Percentiles rank a stretch among this genome's conserved stretches.
Conservation (phyloP, 1,140 invertebrate species). For the Microplitis mediator region DNA sequence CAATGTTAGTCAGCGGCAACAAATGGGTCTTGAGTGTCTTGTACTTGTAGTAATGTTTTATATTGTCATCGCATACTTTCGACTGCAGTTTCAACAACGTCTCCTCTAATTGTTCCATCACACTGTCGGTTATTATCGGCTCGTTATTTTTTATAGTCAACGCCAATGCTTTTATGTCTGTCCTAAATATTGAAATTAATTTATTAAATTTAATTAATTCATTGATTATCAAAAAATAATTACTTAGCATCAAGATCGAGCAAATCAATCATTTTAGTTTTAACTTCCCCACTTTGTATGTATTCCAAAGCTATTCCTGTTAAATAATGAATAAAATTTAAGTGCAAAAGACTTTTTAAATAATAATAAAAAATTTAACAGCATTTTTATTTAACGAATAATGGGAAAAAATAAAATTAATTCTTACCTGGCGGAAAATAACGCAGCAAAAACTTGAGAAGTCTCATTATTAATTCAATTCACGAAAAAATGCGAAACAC, state of each 20-base stretch:
- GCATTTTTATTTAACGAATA: background rate
- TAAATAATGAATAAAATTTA: slow-evolving; percentile 16
- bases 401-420: slow-evolving; percentile 13
- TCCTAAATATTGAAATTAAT: slow-evolving; percentile 51
- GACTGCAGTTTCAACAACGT: slow-evolving; percentile 62
- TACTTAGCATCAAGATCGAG: slow-evolving; percentile 66
- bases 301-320: slow-evolving; percentile 68
- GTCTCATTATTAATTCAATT: slow-evolving; percentile 61
- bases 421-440: slow-evolving; percentile 69
- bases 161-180: slow-evolving; percentile 65
- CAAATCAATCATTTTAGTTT: slow-evolving; percentile 70
- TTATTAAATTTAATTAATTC: background rate
- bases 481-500: slow-evolving; percentile 14
- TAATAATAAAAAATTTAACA: background rate
- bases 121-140: slow-evolving; percentile 63
- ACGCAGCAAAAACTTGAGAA: slow-evolving; percentile 70
- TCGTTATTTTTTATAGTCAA: slow-evolving; percentile 61
- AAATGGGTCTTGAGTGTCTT: slow-evolving; percentile 77
- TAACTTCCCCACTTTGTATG: slow-evolving; percentile 63
- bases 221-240: slow-evolving; percentile 39
- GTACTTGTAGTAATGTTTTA: slow-evolving; percentile 70
- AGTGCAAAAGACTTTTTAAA: background rate
- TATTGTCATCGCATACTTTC: slow-evolving; percentile 61
- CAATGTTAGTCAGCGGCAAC: slow-evolving; percentile 78
- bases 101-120: slow-evolving; percentile 65